Base-by-base conservation (phyloP, 2,888 invertebrate genomes). In the Drosophila acutilabella region DNA sequence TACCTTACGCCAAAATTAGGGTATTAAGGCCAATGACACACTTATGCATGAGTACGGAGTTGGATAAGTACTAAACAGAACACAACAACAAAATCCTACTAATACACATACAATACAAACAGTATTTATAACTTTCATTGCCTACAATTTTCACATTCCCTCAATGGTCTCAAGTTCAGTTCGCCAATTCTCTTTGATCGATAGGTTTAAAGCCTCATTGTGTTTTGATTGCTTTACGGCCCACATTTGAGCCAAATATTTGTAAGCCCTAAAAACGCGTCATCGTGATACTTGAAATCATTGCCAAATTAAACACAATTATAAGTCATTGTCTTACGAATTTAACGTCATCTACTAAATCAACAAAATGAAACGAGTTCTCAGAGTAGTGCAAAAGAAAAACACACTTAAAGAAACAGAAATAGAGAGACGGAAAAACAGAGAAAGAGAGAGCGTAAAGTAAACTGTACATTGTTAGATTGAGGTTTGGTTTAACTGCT, bases 401-500 rank as follows among this genome's bases (percentile, higher is more conserved):
- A 26, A 57, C 23, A 54, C 36, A 47, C 38, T 26, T 8, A 56
- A 61, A 42, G 50, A 3, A 23, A 58, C 8, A 59, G 4, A 40
- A 10, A 30, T 4, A 16, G 41, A 40, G 30, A 3, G 18, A 56
- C 0, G 8, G 26, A 26, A 30, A 40, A 8, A 30, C 30, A 30
- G 30, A 23, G 5, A 38, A 14, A 44, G 45, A 8, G 45, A 18
- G 30, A 30, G 4, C 54, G 10, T 14, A 40, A 26, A 38, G 14
- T 33, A 18, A 74, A 71, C 71, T 71, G 74, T 66, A 70, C 75
- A 74, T 51, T 38, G 57, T 61, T 76, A 62, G 71, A 50, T 58
- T 61, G 61, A 61, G 26, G 30, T 40, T 48, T 56, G 33, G 30
- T 52, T 26, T 23, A 58, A 64, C 44, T 50, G 60, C 20, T 51